Base-by-base conservation (phyloP, 2,113 vertebrate species). In the Zosterops pallidus region DNA sequence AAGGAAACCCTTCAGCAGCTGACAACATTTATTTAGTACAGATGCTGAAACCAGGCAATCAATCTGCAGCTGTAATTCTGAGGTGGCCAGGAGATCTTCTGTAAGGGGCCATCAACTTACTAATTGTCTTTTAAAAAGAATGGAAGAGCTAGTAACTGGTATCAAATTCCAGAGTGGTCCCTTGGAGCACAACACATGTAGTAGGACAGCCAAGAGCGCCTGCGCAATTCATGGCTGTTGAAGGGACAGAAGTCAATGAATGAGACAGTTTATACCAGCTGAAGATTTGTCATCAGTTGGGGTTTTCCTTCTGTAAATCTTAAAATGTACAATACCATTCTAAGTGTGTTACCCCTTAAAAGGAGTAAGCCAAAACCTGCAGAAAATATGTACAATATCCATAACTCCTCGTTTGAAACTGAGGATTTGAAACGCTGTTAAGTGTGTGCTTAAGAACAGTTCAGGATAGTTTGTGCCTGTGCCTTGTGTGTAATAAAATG, bases 1-100 rank as follows among this genome's bases (percentile, higher is more conserved):
- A 67, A 87, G 83, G 59, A 94, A 76, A 95, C 59, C 64, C 64
- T 93, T 89, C 47, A 78, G 84, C 82, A 88, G 47, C 68, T 94
- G 95, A 63, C 80, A 80, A 14, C 22, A 18, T 80, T 53, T 91
- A 68, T 93, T 95, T 86, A 57, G 67, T 95, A 74, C 39, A 79
- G 63, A 68, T 96, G 42, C 83, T 90, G 77, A 86, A 91, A 65
- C 25, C 37, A 49, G 62, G 22, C 44, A 85, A 29, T 79, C 46
- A 47, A 39, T 91, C 60, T 84, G 67, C 85, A 89, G 72, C 83
- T 95, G 69, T 78, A 76, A 59, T 82, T 87, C 65, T 88, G 68
- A 79, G 41, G 87, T 96, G 87, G 41, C 72, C 78, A 91, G 55
- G 41, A 84, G 49, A 60, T 56, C 24, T 31, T 64, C 50, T 88